Conservation (phyloP, 2,888 invertebrate genomes). For the Cephus spinipes region DNA sequence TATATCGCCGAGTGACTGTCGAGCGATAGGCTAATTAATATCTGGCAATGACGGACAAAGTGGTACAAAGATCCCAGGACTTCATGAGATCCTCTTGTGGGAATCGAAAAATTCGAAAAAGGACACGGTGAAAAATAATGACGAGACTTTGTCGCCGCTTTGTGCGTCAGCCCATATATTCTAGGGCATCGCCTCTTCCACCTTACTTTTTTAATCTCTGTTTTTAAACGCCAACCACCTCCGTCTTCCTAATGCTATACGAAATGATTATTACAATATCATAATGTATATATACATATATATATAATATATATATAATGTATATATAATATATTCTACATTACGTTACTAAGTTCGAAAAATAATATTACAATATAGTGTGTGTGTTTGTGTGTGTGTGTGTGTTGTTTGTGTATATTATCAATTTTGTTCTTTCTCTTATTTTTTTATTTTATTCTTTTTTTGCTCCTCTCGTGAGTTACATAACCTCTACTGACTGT, state of each 20-base stretch:
- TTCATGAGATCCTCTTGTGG: neutral
- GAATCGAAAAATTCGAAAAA: neutral
- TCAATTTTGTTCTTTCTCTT: slow-evolving; percentile 36
- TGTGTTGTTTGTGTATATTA: slow-evolving; percentile 48
- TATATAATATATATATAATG: slow-evolving; percentile 36
- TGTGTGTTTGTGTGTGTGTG: slow-evolving; percentile 44
- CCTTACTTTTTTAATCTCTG: slow-evolving; percentile 47
- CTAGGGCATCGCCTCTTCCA: slow-evolving; percentile 41
- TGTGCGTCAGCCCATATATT: slow-evolving; percentile 19
- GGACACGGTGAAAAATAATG: slow-evolving; percentile 19
- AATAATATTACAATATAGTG: slow-evolving; percentile 65
- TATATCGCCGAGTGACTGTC: slow-evolving; percentile 29
- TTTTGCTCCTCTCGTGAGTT: slow-evolving; percentile 26
- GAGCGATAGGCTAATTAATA: slow-evolving; percentile 28
- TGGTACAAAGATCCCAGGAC: slow-evolving; percentile 43
- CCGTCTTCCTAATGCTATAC: slow-evolving; percentile 57
- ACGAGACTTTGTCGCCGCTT: slow-evolving; percentile 37
- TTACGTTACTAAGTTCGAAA: slow-evolving; percentile 65
- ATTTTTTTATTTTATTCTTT: slow-evolving; percentile 32
- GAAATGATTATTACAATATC: slow-evolving; percentile 63
- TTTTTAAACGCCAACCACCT: slow-evolving; percentile 50
- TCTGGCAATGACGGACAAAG: slow-evolving; percentile 4
- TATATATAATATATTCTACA: slow-evolving; percentile 60
- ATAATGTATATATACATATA: slow-evolving; percentile 48
- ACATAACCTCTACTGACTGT: slow-evolving; percentile 5